phyloP scores from a whole-genome alignment of 2,888 invertebrate genomes.

The Cheilosia pagana region DNA sequence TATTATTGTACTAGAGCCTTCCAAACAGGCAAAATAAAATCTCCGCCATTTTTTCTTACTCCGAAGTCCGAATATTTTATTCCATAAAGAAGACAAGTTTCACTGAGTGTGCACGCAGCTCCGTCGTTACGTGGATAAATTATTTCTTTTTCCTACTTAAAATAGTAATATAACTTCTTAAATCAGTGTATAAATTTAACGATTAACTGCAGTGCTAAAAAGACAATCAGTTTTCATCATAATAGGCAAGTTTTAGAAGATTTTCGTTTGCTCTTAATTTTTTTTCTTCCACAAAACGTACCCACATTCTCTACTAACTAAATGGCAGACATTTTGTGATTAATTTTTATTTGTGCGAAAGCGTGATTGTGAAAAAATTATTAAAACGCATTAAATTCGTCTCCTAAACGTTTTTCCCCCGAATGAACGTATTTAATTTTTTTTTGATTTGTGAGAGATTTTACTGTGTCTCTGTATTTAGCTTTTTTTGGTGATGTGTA shows the following conservation, averaged over 20 bases:
- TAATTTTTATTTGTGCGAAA: conserved; percentile 24
- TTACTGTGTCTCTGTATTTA: too few species aligned
- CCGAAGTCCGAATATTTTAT: conserved; percentile 37
- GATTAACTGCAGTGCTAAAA: not conserved
- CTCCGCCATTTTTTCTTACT: conserved; percentile 41
- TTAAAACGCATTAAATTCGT: too few species aligned
- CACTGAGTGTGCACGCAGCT: conserved; percentile 45
- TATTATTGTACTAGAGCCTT: not conserved
- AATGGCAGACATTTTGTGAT: conserved; percentile 67
- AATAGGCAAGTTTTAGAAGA: conserved; percentile 53
- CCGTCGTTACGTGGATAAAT: conserved; percentile 62
- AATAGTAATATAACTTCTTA: conserved; percentile 8
- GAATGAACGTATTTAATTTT: too few species aligned
- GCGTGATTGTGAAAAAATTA: conserved; percentile 19
- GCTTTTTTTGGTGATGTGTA: too few species aligned
- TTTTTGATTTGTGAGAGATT: too few species aligned
- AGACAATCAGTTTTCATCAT: not conserved
- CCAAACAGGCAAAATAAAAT: conserved; percentile 4
- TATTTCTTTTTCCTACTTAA: conserved; percentile 5
- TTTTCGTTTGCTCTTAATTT: not conserved
- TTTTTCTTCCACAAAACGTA: conserved; percentile 7
- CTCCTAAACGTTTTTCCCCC: not conserved
- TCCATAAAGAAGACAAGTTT: conserved; percentile 42
- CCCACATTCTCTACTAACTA: conserved; percentile 12
- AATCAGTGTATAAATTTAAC: conserved; percentile 6